Evolutionary conservation across 2,797 vertebrate species (phyloP), one percentile per base, ranked within the genome.

Genomic region (Bradypus variegatus): DNA sequence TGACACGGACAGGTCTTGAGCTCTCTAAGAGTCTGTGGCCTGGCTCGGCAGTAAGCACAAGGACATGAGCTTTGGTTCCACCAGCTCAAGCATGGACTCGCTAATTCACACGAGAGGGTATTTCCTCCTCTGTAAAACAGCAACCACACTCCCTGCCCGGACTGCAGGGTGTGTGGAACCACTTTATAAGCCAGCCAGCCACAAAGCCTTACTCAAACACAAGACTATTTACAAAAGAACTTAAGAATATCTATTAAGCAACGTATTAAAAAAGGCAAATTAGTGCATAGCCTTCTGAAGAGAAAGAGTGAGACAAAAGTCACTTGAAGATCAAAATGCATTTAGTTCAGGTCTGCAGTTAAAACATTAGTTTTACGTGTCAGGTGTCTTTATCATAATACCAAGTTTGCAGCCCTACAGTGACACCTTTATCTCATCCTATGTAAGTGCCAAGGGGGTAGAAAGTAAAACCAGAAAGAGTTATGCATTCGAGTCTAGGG

Each of bases 221-320:
- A 8, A 33, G 62, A 41, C 62, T 85, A 6, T 91, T 86, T 88
- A 88, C 27, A 53, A 77, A 92, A 90, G 86, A 88, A 64, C 88
- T 90, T 80, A 88, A 88, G 88, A 31, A 25, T 50, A 55, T 25
- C 91, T 84, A 82, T 79, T 78, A 95, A 67, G 83, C 77, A 53
- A 83, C 83, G 91, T 33, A 27, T 23, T 53, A 45, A 73, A n/a
- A 79, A 85, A 92, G 76, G 75, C 6, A 81, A 86, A 84, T 89
- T 62, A 90, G 88, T 1, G 2, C 64, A 23, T 0, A 33, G 69
- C 41, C 58, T 53, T 8, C 31, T 25, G 62, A 76, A 80, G 4
- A 53, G 1, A 80, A 67, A 91, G 45, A 45, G 55, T 31, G 19
- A 48, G 55, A 18, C 50, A 27, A 67, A 91, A 89, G 92, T 76